Evolutionary conservation across 2,113 vertebrate genomes (phyloP).

Genomic region (Sebastes fasciatus): DNA sequence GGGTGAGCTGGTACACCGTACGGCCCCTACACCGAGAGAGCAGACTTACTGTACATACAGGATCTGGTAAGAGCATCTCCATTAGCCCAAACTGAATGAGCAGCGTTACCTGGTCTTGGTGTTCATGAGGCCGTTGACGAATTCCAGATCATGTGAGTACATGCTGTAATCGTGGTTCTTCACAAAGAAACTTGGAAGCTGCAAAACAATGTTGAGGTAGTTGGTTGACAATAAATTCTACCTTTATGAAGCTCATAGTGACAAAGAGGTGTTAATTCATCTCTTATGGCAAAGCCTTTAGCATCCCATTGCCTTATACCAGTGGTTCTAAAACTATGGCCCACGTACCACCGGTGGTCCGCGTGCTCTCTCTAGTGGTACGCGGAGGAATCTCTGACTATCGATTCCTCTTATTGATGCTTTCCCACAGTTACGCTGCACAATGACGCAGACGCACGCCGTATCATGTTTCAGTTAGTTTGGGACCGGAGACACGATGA

Average conservation of each 20-base stretch:
- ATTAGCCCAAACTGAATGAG: neutral
- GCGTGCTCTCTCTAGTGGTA: no score
- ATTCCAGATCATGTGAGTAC: slow-evolving; percentile 89
- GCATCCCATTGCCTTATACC: neutral
- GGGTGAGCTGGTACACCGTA: slow-evolving; percentile 79
- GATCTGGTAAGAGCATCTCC: neutral
- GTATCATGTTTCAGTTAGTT: no score
- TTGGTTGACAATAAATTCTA: neutral
- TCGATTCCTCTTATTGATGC: no score
- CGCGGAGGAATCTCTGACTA: no score
- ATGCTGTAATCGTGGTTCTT: slow-evolving; percentile 87
- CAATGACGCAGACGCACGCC: no score
- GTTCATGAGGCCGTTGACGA: slow-evolving; percentile 88
- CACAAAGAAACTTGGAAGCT: slow-evolving; percentile 89
- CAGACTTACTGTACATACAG: neutral
- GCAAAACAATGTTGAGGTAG: slow-evolving; percentile 42
- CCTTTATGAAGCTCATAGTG: neutral
- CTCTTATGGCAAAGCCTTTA: neutral
- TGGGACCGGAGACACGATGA: no score
- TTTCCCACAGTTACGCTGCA: no score
- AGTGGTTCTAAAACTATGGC: no score
- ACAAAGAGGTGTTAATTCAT: neutral
- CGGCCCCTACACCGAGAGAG: slow-evolving; percentile 77
- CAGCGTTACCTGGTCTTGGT: slow-evolving; percentile 85
- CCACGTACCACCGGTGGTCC: no score